Evolutionary conservation across 2,888 invertebrate genomes (phyloP).

Genomic region (Phasia obesa): DNA sequence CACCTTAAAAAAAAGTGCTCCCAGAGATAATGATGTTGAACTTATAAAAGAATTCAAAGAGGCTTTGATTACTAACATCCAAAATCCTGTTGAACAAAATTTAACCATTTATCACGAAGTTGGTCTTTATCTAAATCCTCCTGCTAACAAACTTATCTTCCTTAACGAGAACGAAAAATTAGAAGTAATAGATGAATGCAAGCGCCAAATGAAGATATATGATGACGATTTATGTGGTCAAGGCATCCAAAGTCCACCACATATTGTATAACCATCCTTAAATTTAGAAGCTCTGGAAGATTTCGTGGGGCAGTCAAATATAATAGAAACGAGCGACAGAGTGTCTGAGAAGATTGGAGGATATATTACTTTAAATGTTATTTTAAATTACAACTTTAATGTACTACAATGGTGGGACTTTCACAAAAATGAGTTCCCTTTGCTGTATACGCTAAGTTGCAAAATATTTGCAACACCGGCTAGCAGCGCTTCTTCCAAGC

Average conservation of each 20-base stretch:
- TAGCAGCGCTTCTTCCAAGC: conserved; percentile 50
- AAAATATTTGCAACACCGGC: conserved; percentile 67
- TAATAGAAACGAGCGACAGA: conserved; percentile 23
- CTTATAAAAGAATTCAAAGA: conserved; percentile 55
- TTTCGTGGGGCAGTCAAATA: conserved; percentile 45
- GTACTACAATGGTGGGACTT: conserved; percentile 57
- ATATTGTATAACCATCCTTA: too few relatives aligned
- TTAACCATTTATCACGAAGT: conserved; percentile 66
- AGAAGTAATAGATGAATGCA: conserved; percentile 57
- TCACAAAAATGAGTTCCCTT: conserved; percentile 58
- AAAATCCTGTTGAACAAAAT: conserved; percentile 45
- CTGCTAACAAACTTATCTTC: conserved; percentile 65
- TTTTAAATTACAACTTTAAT: conserved; percentile 55
- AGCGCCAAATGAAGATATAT: conserved; percentile 58
- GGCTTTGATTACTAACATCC: conserved; percentile 33
- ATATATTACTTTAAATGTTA: conserved; percentile 52
- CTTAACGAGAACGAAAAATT: conserved; percentile 56
- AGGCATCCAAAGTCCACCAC: conserved; percentile 8
- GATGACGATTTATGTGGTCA: conserved; percentile 24
- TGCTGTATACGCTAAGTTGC: conserved; percentile 64
- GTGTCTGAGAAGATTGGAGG: conserved; percentile 47
- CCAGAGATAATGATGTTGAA: conserved; percentile 30
- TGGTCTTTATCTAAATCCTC: conserved; percentile 69
- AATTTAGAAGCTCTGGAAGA: too few relatives aligned
- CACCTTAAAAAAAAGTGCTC: conserved; percentile 47